Evolutionary conservation across 1,140 invertebrate genomes (phyloP), one percentile per base, ranked within the genome.

Genomic region (Babylonia areolata): DNA sequence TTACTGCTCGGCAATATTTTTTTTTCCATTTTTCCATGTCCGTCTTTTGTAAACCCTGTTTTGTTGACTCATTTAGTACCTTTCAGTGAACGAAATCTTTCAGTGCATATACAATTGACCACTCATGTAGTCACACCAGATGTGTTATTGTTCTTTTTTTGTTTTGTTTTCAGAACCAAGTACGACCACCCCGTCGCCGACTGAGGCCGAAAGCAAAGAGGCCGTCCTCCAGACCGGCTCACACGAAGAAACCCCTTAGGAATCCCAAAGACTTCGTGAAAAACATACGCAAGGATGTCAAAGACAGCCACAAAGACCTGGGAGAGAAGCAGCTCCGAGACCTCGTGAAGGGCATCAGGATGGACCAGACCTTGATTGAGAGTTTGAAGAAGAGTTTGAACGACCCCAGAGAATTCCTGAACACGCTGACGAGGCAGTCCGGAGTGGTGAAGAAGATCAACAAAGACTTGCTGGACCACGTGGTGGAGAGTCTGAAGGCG

Each of bases 161-260:
- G 28, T 73, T 51, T 80, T 42, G 37, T n/a, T 80, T 80, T 12
- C 78, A 46, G 78, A 80, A 80, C 3, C 40, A 77, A 28, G 23
- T 11, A 2, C 17, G 31, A 35, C 31, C 6, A 15, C 3, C 75
- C 28, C 35, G 75, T 20, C 75, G 3, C 15, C 12, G 17, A 17
- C n/a, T 31, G 31, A 75, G 5, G 2, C 71, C 71, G 9, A 23
- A 11, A 35, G 11, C 31, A 11, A 73, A 37, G 31, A 73, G 9
- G 20, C 33, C 71, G 12, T 28, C 71, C 20, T 3, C 33, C 31
- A 35, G 35, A 17, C 46, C 42, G 0, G 46, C 17, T 17, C 9
- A 51, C 46, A 12, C 46, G 46, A n/a, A n/a, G 71, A 33, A 11
- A 40, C 75, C 75, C 2, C 17, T 77, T 5, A 40, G 35, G 28